Evolutionary conservation across 2,888 invertebrate genomes (phyloP), one percentile per base, ranked within the genome.

Genomic region (Zaprionus obscuricornis): DNA sequence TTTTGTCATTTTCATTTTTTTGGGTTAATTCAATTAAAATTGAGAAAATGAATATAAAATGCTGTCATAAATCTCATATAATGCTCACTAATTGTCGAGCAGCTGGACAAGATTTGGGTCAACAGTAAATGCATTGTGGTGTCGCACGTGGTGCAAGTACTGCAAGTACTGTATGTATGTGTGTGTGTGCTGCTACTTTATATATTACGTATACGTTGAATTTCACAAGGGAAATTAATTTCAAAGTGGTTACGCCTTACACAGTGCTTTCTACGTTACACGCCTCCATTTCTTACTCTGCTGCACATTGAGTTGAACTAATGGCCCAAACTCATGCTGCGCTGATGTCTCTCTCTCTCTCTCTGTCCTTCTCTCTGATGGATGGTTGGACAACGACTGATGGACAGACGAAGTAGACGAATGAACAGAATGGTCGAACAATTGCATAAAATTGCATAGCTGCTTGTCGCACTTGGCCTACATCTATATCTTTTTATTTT

Each of bases 221-320:
- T 85, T 81, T 85, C 87, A 66, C 85, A 59, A 43, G 79, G 87
- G 85, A 81, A 81, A 81, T 81, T 81, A 77, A 81, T 81, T 86
- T 86, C 54, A 74, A 70, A 85, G 81, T 84, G 85, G 60, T 59
- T 75, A 62, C 66, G 49, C 56, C 75, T 20, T 14, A 20, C 52
- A 34, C 20, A 6, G 13, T n/a, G n/a, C n/a, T n/a, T n/a, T n/a
- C n/a, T n/a, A n/a, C n/a, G n/a, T n/a, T n/a, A 11, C 3, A 17
- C 54, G 24, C 40, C 37, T 31, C 10, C 5, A 16, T 34, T n/a
- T n/a, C n/a, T n/a, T n/a, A 16, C 27, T 10, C 29, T 14, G 10
- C 27, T 22, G 3, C 13, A 26, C 11, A 14, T 6, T 22, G 33
- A 46, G 26, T 37, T 17, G 42, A 66, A 54, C 60, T 84, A 86